A percentile compares a stretch with the other conserved stretches of the same genome.
phyloP scores from a whole-genome alignment of 1,140 invertebrate species.

The Coptotermes formosanus region DNA sequence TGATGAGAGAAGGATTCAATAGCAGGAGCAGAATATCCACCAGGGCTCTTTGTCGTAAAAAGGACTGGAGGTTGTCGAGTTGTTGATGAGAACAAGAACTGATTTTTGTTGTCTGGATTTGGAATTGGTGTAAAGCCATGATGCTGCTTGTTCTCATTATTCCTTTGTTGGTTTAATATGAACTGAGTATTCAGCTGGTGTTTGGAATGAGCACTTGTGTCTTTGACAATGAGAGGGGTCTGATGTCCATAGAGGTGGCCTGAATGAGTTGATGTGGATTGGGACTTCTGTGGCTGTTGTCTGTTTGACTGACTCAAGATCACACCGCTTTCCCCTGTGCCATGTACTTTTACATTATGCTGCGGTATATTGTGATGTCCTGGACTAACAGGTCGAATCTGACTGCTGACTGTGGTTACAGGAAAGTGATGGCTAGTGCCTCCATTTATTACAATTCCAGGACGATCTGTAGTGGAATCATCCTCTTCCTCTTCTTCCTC shows the following conservation, averaged over 20 bases:
- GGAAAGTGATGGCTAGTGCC: not conserved
- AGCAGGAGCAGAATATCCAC: not conserved
- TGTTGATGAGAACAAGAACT: conserved; percentile 21
- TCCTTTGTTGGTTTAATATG: not conserved
- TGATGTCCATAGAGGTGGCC: not conserved
- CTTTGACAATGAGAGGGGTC: not conserved
- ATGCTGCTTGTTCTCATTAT: not conserved
- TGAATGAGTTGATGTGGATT: not conserved
- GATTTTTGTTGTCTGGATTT: not conserved
- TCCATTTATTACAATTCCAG: not conserved
- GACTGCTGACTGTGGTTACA: not conserved
- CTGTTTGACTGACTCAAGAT: not conserved
- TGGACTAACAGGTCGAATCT: not conserved
- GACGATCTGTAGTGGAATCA: not conserved
- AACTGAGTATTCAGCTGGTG: not conserved
- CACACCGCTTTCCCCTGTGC: not conserved
- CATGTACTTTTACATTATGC: not conserved
- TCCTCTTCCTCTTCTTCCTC: not conserved
- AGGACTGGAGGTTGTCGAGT: not conserved
- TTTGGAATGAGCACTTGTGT: not conserved
- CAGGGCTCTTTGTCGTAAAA: not conserved
- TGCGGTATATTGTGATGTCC: not conserved
- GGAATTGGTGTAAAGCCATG: not conserved
- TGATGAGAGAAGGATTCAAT: not conserved
- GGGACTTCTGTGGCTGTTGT: not conserved